A percentile compares a stretch with the other conserved stretches of the same genome.
phyloP scores from a whole-genome alignment of 1,140 invertebrate species.

The Heliconius hermathena region DNA sequence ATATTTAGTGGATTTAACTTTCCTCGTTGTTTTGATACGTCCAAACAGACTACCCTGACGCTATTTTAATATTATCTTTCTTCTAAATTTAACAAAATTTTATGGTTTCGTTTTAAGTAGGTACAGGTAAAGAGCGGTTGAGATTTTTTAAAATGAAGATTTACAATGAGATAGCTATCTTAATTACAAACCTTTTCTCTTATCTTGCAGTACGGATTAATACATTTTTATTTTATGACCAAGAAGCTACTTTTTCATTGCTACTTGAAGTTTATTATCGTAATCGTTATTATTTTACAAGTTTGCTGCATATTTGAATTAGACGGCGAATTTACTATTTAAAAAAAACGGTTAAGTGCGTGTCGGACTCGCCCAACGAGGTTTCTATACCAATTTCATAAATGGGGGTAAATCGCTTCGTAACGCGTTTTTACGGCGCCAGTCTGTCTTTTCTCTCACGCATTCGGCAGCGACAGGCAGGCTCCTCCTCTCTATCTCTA shows the following conservation, averaged over 20 bases:
- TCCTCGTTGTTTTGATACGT: no score
- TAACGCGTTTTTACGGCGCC: no score
- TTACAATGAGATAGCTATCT: slow-evolving; percentile 5
- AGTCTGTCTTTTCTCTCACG: no score
- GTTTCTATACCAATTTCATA: no score
- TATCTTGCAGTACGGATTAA: not conserved
- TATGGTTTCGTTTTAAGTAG: not conserved
- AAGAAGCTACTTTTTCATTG: not conserved
- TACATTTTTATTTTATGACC: slow-evolving; percentile 3
- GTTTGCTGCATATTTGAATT: not conserved
- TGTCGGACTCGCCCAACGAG: no score
- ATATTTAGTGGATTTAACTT: no score
- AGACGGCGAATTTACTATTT: no score
- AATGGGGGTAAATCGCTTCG: no score
- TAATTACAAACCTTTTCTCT: not conserved
- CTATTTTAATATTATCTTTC: not conserved
- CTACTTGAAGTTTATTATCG: not conserved
- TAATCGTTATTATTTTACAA: not conserved
- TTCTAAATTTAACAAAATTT: not conserved
- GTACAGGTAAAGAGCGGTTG: not conserved
- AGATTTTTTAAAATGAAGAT: not conserved
- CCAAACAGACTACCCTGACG: no score
- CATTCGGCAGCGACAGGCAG: no score
- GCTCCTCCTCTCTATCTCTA: no score
- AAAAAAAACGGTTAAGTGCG: no score